These are phyloP conservation scores for Drosophila repleta DNA, from an alignment of 1,140 invertebrate species.

Conservation along the genomic window DNA sequence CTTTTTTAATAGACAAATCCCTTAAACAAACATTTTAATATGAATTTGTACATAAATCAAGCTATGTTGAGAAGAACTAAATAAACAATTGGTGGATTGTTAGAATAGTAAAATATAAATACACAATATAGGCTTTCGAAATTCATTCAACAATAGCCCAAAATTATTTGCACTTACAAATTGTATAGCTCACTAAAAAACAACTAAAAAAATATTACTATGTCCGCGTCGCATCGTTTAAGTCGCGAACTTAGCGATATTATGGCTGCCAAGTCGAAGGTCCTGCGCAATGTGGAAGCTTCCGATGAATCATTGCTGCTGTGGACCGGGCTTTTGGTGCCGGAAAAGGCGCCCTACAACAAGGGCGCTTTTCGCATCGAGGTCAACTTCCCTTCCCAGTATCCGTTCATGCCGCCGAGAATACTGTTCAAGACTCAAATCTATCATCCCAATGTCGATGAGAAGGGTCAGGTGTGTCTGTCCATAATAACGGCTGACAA, in stretches of 20 bases:
- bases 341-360: constrained; percentile 98
- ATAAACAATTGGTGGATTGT: constrained; percentile 14
- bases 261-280: constrained; percentile 89
- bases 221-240: constrained; percentile 89
- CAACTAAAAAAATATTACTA: constrained; percentile 31
- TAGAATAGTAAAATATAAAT: not conserved
- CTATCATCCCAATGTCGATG: constrained; percentile 99
- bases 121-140: constrained; percentile 19
- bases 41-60: constrained; percentile 13
- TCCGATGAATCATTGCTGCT: constrained; percentile 96
- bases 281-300: constrained; percentile 95
- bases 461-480: constrained; percentile 98
- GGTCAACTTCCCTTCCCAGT: constrained; percentile 99
- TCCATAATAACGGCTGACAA: constrained; percentile 99
- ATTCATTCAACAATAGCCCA: constrained; percentile 13
- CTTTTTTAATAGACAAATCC: constrained; percentile 39
- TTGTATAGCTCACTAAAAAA: constrained; percentile 27
- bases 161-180: constrained; percentile 27
- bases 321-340: constrained; percentile 96
- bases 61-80: constrained; percentile 7
- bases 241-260: constrained; percentile 94
- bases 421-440: constrained; percentile 99
- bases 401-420: constrained; percentile 99
- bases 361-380: constrained; percentile 99
- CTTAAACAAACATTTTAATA: not conserved